These are phyloP conservation scores for Holacanthus passer DNA, from an alignment of 2,113 vertebrate genomes.

Conservation along the genomic window DNA sequence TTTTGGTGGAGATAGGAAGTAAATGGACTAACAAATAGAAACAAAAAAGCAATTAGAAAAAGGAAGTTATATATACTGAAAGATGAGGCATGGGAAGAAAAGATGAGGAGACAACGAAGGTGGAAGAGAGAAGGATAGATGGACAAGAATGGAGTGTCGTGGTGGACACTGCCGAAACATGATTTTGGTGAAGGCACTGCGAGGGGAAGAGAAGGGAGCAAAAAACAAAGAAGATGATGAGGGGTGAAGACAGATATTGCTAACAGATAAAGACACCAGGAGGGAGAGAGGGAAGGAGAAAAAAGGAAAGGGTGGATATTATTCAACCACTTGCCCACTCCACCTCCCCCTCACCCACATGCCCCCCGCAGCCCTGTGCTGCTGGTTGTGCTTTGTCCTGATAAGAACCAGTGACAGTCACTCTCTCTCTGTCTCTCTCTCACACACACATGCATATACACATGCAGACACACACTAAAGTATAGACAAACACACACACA, in stretches of 20 bases:
- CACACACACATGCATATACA: slow-evolving; percentile 45
- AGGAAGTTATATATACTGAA: not conserved
- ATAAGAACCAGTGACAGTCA: slow-evolving; percentile 78
- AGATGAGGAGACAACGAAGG: not conserved
- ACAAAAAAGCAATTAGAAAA: not conserved
- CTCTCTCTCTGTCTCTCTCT: no score
- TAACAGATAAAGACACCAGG: slow-evolving; percentile 29
- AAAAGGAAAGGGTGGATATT: slow-evolving; percentile 50
- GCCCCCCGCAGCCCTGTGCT: slow-evolving; percentile 69
- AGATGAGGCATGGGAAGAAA: not conserved
- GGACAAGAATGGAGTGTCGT: slow-evolving; percentile 8
- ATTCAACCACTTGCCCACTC: slow-evolving; percentile 50
- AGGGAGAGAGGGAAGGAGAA: slow-evolving; percentile 15
- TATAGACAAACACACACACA: slow-evolving; percentile 58
- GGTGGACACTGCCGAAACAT: slow-evolving; percentile 1
- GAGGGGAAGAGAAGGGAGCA: not conserved
- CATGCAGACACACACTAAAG: slow-evolving; percentile 56
- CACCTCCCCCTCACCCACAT: slow-evolving; percentile 43
- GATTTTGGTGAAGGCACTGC: slow-evolving; percentile 27
- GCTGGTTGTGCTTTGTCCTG: slow-evolving; percentile 80
- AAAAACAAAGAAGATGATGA: slow-evolving; percentile 19
- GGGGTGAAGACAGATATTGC: slow-evolving; percentile 36
- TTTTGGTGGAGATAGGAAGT: slow-evolving; percentile 1
- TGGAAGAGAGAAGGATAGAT: slow-evolving; percentile 15
- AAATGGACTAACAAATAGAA: slow-evolving; percentile 1